Conservation (phyloP, 37 sponge, comb jelly and placozoan species). For the Agelas oroides region DNA sequence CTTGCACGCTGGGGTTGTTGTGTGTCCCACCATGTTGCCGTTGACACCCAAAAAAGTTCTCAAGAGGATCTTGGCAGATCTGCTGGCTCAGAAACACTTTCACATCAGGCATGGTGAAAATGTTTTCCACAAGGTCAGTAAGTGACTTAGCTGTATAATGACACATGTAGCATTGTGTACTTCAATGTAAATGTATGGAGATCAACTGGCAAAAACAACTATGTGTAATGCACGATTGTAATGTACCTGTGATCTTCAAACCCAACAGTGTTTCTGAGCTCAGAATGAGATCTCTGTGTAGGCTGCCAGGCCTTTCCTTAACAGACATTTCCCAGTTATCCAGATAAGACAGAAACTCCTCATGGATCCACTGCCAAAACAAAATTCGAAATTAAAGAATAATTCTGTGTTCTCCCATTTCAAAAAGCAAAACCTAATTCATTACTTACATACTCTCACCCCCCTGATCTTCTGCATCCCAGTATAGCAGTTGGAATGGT, state of each 20-base stretch:
- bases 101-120: constrained; percentile 21
- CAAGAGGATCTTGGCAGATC: constrained; percentile 35
- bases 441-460: too few species aligned
- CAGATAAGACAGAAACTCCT: constrained; percentile 36
- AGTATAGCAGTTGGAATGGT: constrained; percentile 22
- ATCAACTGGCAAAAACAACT: too few species aligned
- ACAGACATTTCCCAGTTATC: constrained; percentile 28
- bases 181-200: too few species aligned
- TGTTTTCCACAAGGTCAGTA: constrained; percentile 18
- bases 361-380: constrained; percentile 10
- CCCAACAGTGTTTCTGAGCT: not conserved
- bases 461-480: not conserved
- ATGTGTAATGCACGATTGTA: too few species aligned
- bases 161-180: not conserved
- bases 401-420: too few species aligned
- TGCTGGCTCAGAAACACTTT: constrained; percentile 24
- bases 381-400: not conserved
- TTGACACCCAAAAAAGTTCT: constrained; percentile 25
- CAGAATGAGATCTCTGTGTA: not conserved
- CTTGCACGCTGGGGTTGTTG: constrained; percentile 23
- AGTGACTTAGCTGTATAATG: constrained; percentile 21
- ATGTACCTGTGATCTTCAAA: constrained; percentile 18
- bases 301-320: not conserved
- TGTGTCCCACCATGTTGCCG: constrained; percentile 32
- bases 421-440: too few species aligned